Base-by-base conservation (phyloP, 23 tunicate genomes). In the Trididemnum clinides region DNA sequence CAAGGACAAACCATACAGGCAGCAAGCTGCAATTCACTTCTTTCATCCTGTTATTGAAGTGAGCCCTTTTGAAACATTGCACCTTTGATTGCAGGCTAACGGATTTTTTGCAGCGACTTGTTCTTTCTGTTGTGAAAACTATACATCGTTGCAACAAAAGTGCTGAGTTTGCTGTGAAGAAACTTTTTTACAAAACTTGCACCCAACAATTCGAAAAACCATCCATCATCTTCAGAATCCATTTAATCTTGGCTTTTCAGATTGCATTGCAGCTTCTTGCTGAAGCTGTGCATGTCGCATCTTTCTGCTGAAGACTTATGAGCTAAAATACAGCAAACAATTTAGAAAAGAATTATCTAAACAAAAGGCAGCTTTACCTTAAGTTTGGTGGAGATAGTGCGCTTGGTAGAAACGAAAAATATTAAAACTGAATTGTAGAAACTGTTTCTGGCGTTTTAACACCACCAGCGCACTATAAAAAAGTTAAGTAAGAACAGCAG, bases 21-120 rank as follows among this genome's bases (percentile, higher is more conserved):
- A 63, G 71, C 71, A 63, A 63, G 23, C 71, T 63, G 71, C 30
- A 63, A 63, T 63, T 63, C 30, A 63, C 71, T n/a, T 63, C 71
- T 63, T 63, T 63, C 26, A 63, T 7, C 7, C 71, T 63, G 26
- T n/a, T 63, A n/a, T 63, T 25, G n/a, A 63, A 10, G 71, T 25
- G 23, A 63, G 71, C 6, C 26, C 71, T 63, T 25, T 63, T n/a
- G 23, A 63, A 63, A 26, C 12, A 63, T 26, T 63, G 71, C 71
- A n/a, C 71, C 30, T n/a, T 63, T 63, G 71, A 26, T 63, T 63
- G 23, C 6, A n/a, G n/a, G n/a, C n/a, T n/a, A 63, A 5, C 7
- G 12, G 71, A 25, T 63, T 63, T 15, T 10, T 63, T 63, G 71
- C 71, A 63, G 71, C 71, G 71, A 63, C 71, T n/a, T 63, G 71